Conservation (phyloP, 1,140 invertebrate species). For the Telenomus remus region DNA sequence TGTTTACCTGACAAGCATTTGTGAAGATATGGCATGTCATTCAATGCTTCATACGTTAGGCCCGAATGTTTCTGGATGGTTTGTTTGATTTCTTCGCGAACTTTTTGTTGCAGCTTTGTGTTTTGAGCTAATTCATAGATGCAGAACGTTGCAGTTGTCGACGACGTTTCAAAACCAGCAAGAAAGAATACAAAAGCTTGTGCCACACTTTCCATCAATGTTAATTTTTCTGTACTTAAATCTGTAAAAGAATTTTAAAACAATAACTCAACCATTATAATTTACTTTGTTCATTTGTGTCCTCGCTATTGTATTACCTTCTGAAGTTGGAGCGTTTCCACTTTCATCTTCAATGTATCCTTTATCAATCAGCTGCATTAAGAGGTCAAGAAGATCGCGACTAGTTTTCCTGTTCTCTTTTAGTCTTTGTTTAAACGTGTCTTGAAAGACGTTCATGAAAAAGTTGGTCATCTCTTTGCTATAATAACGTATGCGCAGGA, state of each 20-base stretch:
- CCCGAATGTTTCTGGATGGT: constrained; percentile 22
- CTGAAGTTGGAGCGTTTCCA: constrained; percentile 65
- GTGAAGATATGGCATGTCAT: constrained; percentile 58
- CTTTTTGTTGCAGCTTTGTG: constrained; percentile 65
- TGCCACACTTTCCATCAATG: constrained; percentile 46
- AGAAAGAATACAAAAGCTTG: constrained; percentile 61
- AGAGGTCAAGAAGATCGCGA: no score
- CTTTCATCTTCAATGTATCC: constrained; percentile 56
- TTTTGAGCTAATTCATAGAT: constrained; percentile 67
- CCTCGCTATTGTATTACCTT: no score
- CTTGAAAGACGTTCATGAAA: constrained; percentile 56
- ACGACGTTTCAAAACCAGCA: constrained; percentile 70
- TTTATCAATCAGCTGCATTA: constrained; percentile 56
- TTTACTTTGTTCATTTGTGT: no score
- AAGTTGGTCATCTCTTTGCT: constrained; percentile 41
- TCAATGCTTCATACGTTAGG: constrained; percentile 51
- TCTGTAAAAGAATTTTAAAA: constrained; percentile 43
- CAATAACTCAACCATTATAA: no score
- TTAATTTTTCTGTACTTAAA: constrained; percentile 59
- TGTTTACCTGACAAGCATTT: constrained; percentile 58
- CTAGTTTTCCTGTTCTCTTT: no score
- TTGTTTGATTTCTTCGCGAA: constrained; percentile 61
- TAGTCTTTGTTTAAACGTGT: no score
- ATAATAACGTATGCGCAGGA: constrained; percentile 40
- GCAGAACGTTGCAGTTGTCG: constrained; percentile 57